Percentiles rank a stretch among this genome's conserved stretches.
These are phyloP conservation scores for Onthophagus taurus DNA, from an alignment of 1,140 invertebrate species.

Conservation along the genomic window DNA sequence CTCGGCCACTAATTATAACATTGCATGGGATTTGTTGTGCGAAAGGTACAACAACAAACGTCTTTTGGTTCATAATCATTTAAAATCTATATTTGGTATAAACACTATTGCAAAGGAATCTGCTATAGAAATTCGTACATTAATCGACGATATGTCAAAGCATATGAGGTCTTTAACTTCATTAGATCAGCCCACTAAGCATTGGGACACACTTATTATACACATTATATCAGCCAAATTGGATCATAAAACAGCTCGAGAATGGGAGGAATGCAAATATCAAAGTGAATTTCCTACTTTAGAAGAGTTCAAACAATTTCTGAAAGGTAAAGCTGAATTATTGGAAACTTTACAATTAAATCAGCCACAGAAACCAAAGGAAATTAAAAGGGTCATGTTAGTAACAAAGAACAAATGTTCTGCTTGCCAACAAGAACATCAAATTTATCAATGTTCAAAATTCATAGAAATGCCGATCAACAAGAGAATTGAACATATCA, in stretches of 20 bases:
- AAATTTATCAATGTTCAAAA: no score
- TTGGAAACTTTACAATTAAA: slow-evolving; percentile 5
- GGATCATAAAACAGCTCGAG: neutral
- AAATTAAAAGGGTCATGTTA: neutral
- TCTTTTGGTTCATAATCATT: slow-evolving; percentile 17
- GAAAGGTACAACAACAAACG: slow-evolving; percentile 28
- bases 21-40: slow-evolving; percentile 27
- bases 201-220: slow-evolving; percentile 4
- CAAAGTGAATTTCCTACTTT: neutral
- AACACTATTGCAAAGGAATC: slow-evolving; percentile 5
- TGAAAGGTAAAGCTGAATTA: neutral
- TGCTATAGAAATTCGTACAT: neutral
- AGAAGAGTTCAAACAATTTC: neutral
- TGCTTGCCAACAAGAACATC: no score
- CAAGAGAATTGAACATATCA: no score
- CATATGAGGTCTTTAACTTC: slow-evolving; percentile 6
- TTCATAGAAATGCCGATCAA: no score
- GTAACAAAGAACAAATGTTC: no score
- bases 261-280: slow-evolving; percentile 1
- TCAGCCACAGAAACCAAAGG: neutral
- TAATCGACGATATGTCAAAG: no score
- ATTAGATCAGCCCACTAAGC: neutral
- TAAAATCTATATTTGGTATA: slow-evolving; percentile 11
- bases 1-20: slow-evolving; percentile 22
- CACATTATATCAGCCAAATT: slow-evolving; percentile 4